Base-by-base conservation (phyloP, 2,113 vertebrate species). In the Cephalopholis sonnerati region DNA sequence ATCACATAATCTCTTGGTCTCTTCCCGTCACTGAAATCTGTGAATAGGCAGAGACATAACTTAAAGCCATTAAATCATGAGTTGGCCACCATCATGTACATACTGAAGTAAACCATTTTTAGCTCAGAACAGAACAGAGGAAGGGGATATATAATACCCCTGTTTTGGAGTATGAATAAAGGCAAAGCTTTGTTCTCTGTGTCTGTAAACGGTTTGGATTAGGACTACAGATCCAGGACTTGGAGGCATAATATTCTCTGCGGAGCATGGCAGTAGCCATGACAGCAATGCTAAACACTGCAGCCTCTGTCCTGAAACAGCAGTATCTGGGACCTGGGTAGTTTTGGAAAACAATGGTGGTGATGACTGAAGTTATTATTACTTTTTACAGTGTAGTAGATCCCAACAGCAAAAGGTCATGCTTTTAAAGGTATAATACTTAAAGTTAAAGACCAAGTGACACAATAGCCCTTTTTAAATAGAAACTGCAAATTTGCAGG, bases 121-220 rank as follows among this genome's bases (percentile, higher is more conserved):
- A 84, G 77, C 87, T 86, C 63, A 67, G 83, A 82, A 65, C 63
- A 86, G 73, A 80, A 25, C 32, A 29, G 58, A 71, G 36, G 70
- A 86, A 69, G 46, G 57, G 78, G 86, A 82, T 65, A 85, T 68
- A 74, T 86, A 84, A 91, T 91, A 81, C 70, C 70, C 59, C 74
- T 83, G 68, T 80, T 91, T 88, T 89, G 62, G 90, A 92, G 64
- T 95, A 95, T 97, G 85, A 82, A 94, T 87, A 4, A 90, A 92
- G 72, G 82, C 76, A 55, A 58, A 24, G 85, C 91, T 93, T 93
- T 92, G 93, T 93, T 92, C 89, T 89, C 64, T 57, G 83, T 79
- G 86, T 85, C 90, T 90, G 87, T 83, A 69, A 85, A 92, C 18
- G 84, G 82, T 91, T 92, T 89, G 87, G 80, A 92, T 88, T 82